phyloP scores from a whole-genome alignment of 2,113 vertebrate species.

The Gorsachius goisagi region DNA sequence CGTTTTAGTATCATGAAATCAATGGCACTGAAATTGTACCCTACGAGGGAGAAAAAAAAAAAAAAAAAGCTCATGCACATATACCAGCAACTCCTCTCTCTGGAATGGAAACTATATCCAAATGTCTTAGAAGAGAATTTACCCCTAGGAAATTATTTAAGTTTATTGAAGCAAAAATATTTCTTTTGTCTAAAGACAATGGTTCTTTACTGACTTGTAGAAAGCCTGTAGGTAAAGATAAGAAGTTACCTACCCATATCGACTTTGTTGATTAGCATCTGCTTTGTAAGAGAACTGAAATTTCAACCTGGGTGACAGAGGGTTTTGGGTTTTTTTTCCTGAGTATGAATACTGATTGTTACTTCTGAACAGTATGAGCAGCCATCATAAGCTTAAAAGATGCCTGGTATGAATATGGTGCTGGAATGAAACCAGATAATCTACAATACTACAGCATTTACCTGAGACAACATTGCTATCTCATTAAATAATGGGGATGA shows the following conservation, averaged over 20 bases:
- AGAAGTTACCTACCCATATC: background rate
- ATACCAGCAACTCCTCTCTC: background rate
- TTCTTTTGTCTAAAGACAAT: conserved; percentile 9
- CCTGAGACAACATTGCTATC: background rate
- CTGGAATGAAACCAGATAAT: background rate
- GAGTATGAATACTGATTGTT: background rate
- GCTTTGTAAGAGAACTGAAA: background rate
- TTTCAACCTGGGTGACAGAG: background rate
- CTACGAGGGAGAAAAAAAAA: background rate
- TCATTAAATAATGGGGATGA: background rate
- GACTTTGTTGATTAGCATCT: background rate
- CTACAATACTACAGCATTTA: background rate
- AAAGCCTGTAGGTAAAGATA: background rate
- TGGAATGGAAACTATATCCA: background rate
- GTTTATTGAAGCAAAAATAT: background rate
- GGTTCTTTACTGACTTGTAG: background rate
- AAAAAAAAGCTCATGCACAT: background rate
- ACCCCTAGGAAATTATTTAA: conserved; percentile 9
- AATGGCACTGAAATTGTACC: background rate
- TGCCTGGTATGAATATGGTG: background rate
- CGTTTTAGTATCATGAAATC: background rate
- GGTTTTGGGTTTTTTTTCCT: no score
- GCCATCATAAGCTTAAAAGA: background rate
- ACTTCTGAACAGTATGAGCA: background rate
- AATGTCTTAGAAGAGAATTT: background rate